Base-by-base conservation (phyloP, 2,797 vertebrate genomes). In the Anableps anableps region DNA sequence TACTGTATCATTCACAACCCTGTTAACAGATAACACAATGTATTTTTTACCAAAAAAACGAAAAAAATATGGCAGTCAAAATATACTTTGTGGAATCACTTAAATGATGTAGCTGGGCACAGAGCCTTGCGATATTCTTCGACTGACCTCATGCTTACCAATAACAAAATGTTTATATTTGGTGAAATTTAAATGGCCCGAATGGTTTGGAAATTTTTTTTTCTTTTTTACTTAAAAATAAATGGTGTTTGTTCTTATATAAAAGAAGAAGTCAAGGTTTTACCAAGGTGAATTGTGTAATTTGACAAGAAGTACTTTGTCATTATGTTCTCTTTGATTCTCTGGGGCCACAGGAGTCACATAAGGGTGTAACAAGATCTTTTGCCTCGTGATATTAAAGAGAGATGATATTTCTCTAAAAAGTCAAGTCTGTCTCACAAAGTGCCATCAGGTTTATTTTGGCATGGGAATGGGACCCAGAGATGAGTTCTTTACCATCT, bases 1-100 rank as follows among this genome's bases (percentile, higher is more conserved):
- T 45, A 29, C 41, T 45, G 41, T 5, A 45, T 45, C 0, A 7
- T 71, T 71, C 26, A 45, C 11, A 71, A 43, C 68, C n/a, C 74
- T 83, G 55, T 87, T 80, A 71, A 79, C 64, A 85, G 2, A 82
- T 87, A 88, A 83, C 82, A 82, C 83, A 45, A 53, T 43, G 26
- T 31, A 29, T 58, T 34, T 34, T 34, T 31, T 19, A 17, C 29
- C 6, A 64, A 29, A 58, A 19, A 62, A 34, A 53, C 14, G 50
- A 51, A n/a, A 5, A 60, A n/a, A 64, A 64, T 2, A 64, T 50
- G 48, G 48, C 7, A 23, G 16, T 8, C 7, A 64, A 64, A 36
- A 10, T 64, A 3, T 17, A 36, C 34, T 66, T 53, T 23, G 19
- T 53, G 23, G 51, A 3, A 21, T 66, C 8, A 19, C 62, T 3